Conservation (phyloP, 2,797 vertebrate genomes). For the Coregonus ussuriensis region DNA sequence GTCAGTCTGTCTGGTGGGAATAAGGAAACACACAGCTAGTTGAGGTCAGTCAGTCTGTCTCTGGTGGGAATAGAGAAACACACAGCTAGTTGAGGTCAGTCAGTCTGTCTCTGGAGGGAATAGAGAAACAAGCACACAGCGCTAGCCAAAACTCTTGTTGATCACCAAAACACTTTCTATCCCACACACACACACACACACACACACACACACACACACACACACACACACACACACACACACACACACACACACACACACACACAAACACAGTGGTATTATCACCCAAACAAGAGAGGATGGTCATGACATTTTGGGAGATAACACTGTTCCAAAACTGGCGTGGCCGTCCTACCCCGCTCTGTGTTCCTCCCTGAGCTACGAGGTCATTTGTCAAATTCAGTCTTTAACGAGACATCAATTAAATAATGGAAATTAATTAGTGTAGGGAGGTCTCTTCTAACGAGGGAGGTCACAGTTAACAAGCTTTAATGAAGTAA, state of each 20-base stretch:
- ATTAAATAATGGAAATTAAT: background rate
- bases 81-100: no score
- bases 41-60: no score
- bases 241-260: conserved; percentile 22
- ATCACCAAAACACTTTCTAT: conserved; percentile 23
- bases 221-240: conserved; percentile 27
- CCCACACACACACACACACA: background rate
- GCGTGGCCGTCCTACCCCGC: background rate
- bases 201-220: conserved; percentile 9
- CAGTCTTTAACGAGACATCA: background rate
- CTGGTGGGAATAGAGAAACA: no score
- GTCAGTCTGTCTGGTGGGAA: no score
- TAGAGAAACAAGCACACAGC: background rate
- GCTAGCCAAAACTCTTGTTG: background rate
- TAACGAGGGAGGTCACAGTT: no score
- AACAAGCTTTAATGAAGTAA: no score
- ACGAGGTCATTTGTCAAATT: background rate
- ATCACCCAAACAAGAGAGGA: background rate
- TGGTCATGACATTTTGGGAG: no score
- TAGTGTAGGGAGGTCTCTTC: background rate
- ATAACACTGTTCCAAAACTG: background rate
- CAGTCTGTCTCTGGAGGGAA: no score
- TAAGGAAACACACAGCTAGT: no score
- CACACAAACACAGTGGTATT: conserved; percentile 2
- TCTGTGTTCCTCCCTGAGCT: conserved; percentile 34